These are phyloP conservation scores for Dorcus hopei DNA, from an alignment of 2,888 invertebrate species.

Conservation along the genomic window DNA sequence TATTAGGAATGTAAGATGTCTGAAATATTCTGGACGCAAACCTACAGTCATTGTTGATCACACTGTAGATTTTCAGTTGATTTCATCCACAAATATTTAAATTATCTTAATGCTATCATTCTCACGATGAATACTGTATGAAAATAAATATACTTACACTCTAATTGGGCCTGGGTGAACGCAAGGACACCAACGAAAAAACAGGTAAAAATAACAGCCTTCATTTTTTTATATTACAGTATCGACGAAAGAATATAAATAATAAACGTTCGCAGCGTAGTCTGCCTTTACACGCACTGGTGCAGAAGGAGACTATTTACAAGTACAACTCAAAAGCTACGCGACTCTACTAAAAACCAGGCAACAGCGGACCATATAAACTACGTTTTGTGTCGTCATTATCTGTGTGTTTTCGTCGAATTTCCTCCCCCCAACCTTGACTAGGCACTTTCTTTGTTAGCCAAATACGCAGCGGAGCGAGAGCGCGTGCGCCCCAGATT, in stretches of 20 bases:
- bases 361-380: constrained; percentile 6
- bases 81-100: too few species aligned
- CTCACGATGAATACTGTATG: too few species aligned
- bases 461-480: constrained; percentile 23
- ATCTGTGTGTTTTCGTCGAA: neutral
- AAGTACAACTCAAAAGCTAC: constrained; percentile 23
- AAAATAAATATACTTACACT: constrained; percentile 60
- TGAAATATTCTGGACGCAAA: too few species aligned
- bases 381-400: too few species aligned
- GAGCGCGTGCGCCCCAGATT: constrained; percentile 19
- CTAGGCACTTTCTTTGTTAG: constrained; percentile 27
- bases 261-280: constrained; percentile 22
- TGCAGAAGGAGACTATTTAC: constrained; percentile 70
- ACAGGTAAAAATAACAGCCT: constrained; percentile 54
- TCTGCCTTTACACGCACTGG: constrained; percentile 90
- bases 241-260: neutral
- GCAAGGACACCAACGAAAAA: constrained; percentile 49
- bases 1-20: too few species aligned
- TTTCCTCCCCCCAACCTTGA: constrained; percentile 16
- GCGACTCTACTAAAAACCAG: constrained; percentile 19
- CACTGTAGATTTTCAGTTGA: too few species aligned
- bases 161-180: constrained; percentile 55
- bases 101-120: too few species aligned
- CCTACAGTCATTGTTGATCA: too few species aligned
- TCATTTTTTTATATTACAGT: constrained; percentile 48